phyloP scores from a whole-genome alignment of 2,113 vertebrate species.

The Erythrolamprus reginae region DNA sequence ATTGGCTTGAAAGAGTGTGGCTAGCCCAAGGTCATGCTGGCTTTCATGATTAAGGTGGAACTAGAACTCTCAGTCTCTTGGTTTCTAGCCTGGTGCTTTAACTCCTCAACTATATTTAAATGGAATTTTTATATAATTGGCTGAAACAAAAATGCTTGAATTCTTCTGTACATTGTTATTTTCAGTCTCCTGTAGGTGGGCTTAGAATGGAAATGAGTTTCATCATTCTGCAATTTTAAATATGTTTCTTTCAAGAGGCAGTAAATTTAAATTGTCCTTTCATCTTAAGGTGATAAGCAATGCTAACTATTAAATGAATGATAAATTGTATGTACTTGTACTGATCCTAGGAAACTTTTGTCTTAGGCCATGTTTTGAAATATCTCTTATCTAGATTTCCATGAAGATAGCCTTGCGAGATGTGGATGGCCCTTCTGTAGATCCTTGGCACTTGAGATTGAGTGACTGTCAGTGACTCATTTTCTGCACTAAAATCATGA shows the following conservation, averaged over 20 bases:
- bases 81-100: background rate
- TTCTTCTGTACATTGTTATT: background rate
- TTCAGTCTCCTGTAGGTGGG: no score
- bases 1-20: background rate
- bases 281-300: accelerated
- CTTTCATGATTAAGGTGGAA: background rate
- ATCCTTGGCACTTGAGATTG: constrained; percentile 62
- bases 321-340: constrained; percentile 8
- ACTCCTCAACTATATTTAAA: no score
- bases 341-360: constrained; percentile 24
- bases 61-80: background rate
- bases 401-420: constrained; percentile 68
- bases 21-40: background rate
- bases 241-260: background rate
- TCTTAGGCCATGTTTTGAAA: constrained; percentile 43
- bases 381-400: constrained; percentile 63
- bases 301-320: background rate
- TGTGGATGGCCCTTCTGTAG: constrained; percentile 70
- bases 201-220: background rate
- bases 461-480: constrained; percentile 53
- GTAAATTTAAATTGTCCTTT: background rate
- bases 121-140: no score
- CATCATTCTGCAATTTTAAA: constrained; percentile 2
- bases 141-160: background rate
- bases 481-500: constrained; percentile 66